Base-by-base conservation (phyloP, 2,797 vertebrate species). In the Phaenicophaeus curvirostris region DNA sequence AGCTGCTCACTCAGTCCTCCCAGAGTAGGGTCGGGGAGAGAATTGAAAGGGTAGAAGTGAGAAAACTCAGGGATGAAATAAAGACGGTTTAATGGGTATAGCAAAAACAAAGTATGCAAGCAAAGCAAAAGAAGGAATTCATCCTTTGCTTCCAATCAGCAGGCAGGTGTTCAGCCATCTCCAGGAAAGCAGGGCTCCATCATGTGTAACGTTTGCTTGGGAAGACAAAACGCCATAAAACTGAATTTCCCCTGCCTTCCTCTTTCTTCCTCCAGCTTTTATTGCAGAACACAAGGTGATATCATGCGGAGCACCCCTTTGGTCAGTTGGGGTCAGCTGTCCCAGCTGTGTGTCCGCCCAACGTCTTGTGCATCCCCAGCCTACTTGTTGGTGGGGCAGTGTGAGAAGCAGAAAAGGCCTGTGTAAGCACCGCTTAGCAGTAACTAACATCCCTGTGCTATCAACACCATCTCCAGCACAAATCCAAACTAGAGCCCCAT, bases 1-100 rank as follows among this genome's bases (percentile, higher is more conserved):
- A 65, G 48, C 66, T 0, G 1, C 54, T 62, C 0, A 0, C 9
- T 16, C 24, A 6, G 2, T 35, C 3, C 10, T 8, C n/a, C 5
- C 4, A 2, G 53, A 2, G 53, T 5, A 13, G 42, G 42, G 15
- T 37, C 23, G 6, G 20, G 25, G 11, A 65, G 28, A 21, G 41
- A 61, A 53, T 41, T 0, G 0, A 59, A 54, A 61, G 15, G 23
- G 39, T 72, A 19, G 28, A 57, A 82, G 19, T 41, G 48, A 68
- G 35, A 85, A 55, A 74, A 81, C 30, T 55, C 0, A 0, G 57
- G 20, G 6, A 23, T 87, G 39, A 33, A 17, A 78, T 27, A 37
- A 86, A 80, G 46, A 21, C 30, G 33, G 21, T 35, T 41, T 58
- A n/a, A 54, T 35, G 73, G 15, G 33, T 6, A 35, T n/a, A 73